These are phyloP conservation scores for Sebastes aleutianus DNA, from an alignment of 2,797 vertebrate genomes.

Conservation along the genomic window DNA sequence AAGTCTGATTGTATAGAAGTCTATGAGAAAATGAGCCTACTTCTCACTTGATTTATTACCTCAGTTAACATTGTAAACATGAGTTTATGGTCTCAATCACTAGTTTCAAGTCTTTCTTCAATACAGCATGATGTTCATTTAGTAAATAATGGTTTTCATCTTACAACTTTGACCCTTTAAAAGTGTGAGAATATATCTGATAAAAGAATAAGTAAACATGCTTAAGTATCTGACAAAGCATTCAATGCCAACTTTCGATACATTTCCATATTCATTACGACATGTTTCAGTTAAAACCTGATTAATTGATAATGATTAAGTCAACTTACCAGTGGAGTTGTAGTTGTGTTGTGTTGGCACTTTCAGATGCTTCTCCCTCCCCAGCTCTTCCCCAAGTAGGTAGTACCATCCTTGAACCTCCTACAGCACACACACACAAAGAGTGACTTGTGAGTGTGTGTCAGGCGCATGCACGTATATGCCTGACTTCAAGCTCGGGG, in stretches of 20 bases:
- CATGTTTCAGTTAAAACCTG: neutral
- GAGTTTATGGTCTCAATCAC: too few relatives aligned
- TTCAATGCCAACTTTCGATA: neutral
- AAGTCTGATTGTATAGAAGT: too few relatives aligned
- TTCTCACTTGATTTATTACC: too few relatives aligned
- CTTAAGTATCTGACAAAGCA: neutral
- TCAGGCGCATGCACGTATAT: neutral
- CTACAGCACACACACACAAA: slow-evolving; percentile 66
- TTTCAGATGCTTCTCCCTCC: slow-evolving; percentile 90
- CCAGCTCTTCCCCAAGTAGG: slow-evolving; percentile 87
- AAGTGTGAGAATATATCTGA: neutral
- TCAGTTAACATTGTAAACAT: too few relatives aligned
- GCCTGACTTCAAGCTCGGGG: slow-evolving; percentile 7
- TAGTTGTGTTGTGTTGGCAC: slow-evolving; percentile 76
- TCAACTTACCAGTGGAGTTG: slow-evolving; percentile 62
- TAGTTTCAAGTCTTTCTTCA: too few relatives aligned
- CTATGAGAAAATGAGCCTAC: too few relatives aligned
- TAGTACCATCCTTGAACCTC: slow-evolving; percentile 91
- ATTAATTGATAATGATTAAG: neutral
- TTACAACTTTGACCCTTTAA: too few relatives aligned
- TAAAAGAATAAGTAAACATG: neutral
- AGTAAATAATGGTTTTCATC: too few relatives aligned
- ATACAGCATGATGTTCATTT: too few relatives aligned
- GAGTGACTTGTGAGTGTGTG: neutral
- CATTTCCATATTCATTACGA: neutral